Evolutionary conservation across 2,888 invertebrate genomes (phyloP), one percentile per base, ranked within the genome.

Genomic region (Desoria tigrina): DNA sequence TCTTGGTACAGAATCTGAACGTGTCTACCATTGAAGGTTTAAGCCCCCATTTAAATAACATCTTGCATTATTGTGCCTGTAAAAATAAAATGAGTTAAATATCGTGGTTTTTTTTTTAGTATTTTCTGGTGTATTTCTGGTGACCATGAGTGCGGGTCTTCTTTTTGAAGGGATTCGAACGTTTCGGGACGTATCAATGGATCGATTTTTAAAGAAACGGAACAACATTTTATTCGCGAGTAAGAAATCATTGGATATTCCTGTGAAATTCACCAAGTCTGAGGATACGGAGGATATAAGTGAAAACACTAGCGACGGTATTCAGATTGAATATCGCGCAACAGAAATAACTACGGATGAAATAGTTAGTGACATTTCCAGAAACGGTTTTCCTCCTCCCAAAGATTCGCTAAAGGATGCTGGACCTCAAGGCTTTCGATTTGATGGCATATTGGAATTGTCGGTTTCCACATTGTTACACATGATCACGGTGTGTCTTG

Each of bases 401-500:
- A 4, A 32, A 32, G 32, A 32, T 7, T 11, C 11, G 4, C 32
- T 32, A n/a, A n/a, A n/a, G 32, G 32, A 32, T 32, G 32, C 4
- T 7, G 32, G 4, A 7, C 32, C 32, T 4, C 4, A 32, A 4
- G 32, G 32, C 32, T 32, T 4, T 32, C 32, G 11, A 32, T 32
- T 32, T 37, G 45, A 45, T 28, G 61, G 61, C 7, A 21, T 64
- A 0, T 14, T 57, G 18, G 57, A 63, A 37, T 32, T 67, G 6
- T 26, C 26, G 1, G 26, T 24, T 28, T 64, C 70, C 18, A 59
- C 70, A 9, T 11, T 70, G 4, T 32, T 70, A 14, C 70, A 70
- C 42, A 65, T 70, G 65, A 55, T 51, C 26, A 60, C 65, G 57
- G 62, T 65, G 9, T 45, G 59, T n/a, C n/a, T 74, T 18, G 73